Evolutionary conservation across 2,888 invertebrate genomes (phyloP).

Genomic region (Balanococcus diminutus): DNA sequence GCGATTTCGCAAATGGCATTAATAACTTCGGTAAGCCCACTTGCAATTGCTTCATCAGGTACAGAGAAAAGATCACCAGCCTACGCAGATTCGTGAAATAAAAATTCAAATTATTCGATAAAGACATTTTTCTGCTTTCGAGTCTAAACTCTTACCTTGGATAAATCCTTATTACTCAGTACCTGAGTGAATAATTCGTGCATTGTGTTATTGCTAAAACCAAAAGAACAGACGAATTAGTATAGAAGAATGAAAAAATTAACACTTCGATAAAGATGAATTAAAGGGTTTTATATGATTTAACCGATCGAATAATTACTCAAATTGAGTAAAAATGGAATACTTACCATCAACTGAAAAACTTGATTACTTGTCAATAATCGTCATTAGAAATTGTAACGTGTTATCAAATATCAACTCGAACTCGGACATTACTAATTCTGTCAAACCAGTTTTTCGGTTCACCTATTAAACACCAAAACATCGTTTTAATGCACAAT

Average conservation of each 20-base stretch:
- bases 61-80: conserved; percentile 91
- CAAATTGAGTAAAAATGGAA: not conserved
- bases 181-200: conserved; percentile 91
- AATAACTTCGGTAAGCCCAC: conserved; percentile 83
- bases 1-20: conserved; percentile 79
- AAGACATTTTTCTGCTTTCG: not conserved
- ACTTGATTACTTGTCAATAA: not conserved
- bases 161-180: conserved; percentile 85
- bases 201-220: conserved; percentile 67
- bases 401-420: not conserved
- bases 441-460: not conserved
- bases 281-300: not conserved
- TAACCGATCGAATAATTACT: not conserved
- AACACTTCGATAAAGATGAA: not conserved
- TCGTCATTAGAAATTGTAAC: not conserved
- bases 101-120: not conserved
- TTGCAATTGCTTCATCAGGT: conserved; percentile 82
- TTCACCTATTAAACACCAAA: not conserved
- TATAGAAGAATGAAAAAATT: not conserved
- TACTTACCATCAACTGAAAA: not conserved
- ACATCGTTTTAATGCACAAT: not conserved
- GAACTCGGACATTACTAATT: not conserved
- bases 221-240: not conserved
- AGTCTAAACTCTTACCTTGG: conserved; percentile 63
- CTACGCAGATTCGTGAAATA: conserved; percentile 61